Conservation (phyloP, 2,888 invertebrate species). For the Ichneumon xanthorius region DNA sequence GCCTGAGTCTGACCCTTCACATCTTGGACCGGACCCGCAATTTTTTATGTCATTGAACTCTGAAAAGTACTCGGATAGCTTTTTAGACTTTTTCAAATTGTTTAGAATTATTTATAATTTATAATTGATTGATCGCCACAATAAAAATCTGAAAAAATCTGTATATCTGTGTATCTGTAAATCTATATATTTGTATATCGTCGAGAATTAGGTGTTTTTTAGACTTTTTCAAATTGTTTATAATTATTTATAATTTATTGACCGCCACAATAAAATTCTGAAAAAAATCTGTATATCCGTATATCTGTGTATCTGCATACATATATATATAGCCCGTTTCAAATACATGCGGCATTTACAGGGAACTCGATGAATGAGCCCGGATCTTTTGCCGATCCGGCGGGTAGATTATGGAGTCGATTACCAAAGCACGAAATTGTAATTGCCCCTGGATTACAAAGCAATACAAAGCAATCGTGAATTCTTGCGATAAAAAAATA, state of each 20-base stretch:
- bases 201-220: no score
- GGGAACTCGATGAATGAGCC: neutral
- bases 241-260: no score
- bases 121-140: no score
- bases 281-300: neutral
- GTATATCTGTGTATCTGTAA: neutral
- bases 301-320: neutral
- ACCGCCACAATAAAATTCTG: no score
- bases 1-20: no score
- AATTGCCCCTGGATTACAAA: no score
- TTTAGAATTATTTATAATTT: no score
- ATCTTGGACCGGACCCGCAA: no score
- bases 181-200: neutral
- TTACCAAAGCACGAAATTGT: neutral
- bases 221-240: neutral
- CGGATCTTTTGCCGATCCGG: neutral
- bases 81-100: neutral
- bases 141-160: neutral
- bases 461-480: no score
- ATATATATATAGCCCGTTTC: neutral
- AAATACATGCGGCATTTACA: neutral
- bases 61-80: neutral
- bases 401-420: neutral
- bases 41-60: no score
- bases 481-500: no score